Percentiles rank a stretch among this genome's conserved stretches.
Evolutionary conservation across 2,113 vertebrate genomes (phyloP).

Genomic region (Chloropsis cyanopogon): DNA sequence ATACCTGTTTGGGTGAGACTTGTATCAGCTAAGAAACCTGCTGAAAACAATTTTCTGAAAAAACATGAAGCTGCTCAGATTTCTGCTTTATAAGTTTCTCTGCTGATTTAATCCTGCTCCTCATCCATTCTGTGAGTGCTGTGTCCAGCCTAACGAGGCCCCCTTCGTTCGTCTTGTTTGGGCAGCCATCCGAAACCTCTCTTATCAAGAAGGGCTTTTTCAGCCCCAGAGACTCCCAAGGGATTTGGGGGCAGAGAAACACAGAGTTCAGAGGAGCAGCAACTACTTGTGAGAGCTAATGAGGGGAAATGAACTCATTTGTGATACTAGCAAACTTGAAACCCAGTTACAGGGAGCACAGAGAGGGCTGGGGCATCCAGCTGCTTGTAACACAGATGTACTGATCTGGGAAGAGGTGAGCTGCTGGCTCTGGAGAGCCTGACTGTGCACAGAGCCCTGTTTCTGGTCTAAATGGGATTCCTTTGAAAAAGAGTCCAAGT

Average conservation of each 20-base stretch:
- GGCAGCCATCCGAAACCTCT: neutral
- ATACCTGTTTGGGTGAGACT: neutral
- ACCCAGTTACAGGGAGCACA: neutral
- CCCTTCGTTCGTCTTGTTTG: neutral
- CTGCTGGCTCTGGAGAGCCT: neutral
- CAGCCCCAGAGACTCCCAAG: neutral
- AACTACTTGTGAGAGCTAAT: constrained; percentile 22
- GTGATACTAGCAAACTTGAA: constrained; percentile 27
- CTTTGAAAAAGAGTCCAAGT: neutral
- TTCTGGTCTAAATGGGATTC: neutral
- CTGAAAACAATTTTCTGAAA: constrained; percentile 55
- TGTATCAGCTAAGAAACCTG: constrained; percentile 13
- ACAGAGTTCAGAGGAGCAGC: neutral
- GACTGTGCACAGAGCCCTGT: neutral
- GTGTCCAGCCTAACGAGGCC: neutral
- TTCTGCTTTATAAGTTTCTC: constrained; percentile 13
- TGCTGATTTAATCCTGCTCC: neutral
- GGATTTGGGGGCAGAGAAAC: neutral
- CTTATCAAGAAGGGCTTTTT: neutral
- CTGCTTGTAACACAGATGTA: neutral
- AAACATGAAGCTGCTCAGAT: constrained; percentile 30
- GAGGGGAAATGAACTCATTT: constrained; percentile 47
- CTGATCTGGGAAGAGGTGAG: neutral
- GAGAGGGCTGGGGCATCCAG: neutral
- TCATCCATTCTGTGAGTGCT: neutral